These are phyloP conservation scores for Argyrosomus japonicus DNA, from an alignment of 2,113 vertebrate species.

Conservation along the genomic window DNA sequence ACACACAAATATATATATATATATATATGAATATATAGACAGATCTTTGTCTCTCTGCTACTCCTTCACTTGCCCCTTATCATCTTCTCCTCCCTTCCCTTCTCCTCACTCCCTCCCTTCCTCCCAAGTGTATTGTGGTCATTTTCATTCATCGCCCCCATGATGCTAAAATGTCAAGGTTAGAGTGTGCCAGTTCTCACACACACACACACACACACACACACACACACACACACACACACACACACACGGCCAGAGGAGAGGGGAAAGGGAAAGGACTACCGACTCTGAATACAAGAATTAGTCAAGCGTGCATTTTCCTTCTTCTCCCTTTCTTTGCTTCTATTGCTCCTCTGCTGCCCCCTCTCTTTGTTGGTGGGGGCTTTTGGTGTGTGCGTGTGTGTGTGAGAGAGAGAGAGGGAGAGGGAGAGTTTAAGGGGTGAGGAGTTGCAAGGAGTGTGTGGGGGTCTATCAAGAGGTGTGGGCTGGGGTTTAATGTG, in stretches of 20 bases:
- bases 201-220: conserved; percentile 23
- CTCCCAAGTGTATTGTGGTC: conserved; percentile 61
- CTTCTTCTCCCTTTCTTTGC: conserved; percentile 70
- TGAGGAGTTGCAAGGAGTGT: conserved; percentile 31
- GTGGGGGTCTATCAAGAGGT: conserved; percentile 17
- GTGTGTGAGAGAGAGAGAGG: conserved; percentile 2
- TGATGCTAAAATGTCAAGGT: conserved; percentile 76
- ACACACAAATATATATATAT: not conserved
- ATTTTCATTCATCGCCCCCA: conserved; percentile 74
- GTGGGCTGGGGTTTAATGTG: conserved; percentile 13
- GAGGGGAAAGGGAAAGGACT: conserved; percentile 45
- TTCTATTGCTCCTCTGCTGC: conserved; percentile 59
- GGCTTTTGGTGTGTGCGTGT: conserved; percentile 51
- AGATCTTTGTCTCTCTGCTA: conserved; percentile 15
- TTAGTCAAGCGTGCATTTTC: conserved; percentile 78
- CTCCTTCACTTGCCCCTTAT: conserved; percentile 18
- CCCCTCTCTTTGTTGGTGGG: conserved; percentile 72
- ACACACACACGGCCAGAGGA: conserved; percentile 22
- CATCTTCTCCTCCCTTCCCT: not conserved
- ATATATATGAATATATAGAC: not conserved
- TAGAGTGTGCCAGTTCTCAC: conserved; percentile 64
- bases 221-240: conserved; percentile 32
- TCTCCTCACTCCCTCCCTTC: not conserved
- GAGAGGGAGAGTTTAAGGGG: conserved; percentile 12
- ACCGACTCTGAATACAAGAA: conserved; percentile 68